phyloP scores from a whole-genome alignment of 2,888 invertebrate species.

The Crocallis elinguaria region DNA sequence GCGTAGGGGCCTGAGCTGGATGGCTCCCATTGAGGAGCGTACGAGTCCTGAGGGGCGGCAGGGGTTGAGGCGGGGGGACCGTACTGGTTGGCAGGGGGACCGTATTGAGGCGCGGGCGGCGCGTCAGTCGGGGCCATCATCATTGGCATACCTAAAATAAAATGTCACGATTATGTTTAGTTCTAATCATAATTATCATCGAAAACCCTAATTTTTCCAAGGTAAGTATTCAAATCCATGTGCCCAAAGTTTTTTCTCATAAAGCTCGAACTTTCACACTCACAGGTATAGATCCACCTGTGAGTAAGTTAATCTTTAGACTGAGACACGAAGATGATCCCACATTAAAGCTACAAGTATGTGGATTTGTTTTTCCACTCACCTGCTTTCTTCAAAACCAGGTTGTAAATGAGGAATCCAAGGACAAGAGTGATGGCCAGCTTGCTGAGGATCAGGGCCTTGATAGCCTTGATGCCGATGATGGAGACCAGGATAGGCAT shows the following conservation, averaged over 20 bases:
- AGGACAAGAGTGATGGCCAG: constrained; percentile 92
- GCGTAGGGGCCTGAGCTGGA: constrained; percentile 91
- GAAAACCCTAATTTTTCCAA: no score
- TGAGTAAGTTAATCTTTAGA: no score
- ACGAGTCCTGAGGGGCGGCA: constrained; percentile 88
- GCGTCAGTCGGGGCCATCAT: constrained; percentile 86
- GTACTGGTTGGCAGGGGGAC: constrained; percentile 87
- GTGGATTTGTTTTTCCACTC: constrained; percentile 50
- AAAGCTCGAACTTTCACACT: no score
- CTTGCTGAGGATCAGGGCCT: constrained; percentile 93
- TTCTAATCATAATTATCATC: no score
- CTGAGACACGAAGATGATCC: no score
- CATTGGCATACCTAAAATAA: constrained; percentile 88
- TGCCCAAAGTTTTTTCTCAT: no score
- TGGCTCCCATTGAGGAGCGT: constrained; percentile 89
- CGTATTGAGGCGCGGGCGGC: constrained; percentile 87
- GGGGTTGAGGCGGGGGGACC: constrained; percentile 80
- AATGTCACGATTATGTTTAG: constrained; percentile 4
- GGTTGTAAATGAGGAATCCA: constrained; percentile 91
- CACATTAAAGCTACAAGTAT: no score
- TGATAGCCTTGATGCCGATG: constrained; percentile 92
- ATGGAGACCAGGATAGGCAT: constrained; percentile 92
- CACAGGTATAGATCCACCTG: no score
- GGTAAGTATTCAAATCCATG: no score
- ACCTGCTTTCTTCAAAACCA: constrained; percentile 90